Conservation (phyloP, 2,797 vertebrate genomes). For the Melopsittacus undulatus region DNA sequence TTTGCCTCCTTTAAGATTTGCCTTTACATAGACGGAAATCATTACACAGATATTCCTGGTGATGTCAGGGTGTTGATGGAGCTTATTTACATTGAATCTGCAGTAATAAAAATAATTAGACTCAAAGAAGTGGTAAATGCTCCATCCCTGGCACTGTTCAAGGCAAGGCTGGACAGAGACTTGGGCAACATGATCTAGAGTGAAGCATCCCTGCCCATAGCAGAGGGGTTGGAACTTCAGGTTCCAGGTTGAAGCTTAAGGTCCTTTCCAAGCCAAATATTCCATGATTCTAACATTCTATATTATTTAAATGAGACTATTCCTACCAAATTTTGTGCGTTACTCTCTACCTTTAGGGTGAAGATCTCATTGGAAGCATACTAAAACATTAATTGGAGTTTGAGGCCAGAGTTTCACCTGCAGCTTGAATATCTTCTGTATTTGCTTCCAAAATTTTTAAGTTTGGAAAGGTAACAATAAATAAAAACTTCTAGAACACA, state of each 20-base stretch:
- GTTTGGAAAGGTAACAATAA: neutral
- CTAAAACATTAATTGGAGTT: neutral
- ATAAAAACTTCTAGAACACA: neutral
- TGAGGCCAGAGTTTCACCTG: neutral
- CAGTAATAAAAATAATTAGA: neutral
- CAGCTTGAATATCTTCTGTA: neutral
- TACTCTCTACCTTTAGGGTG: neutral
- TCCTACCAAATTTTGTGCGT: neutral
- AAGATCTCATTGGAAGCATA: neutral
- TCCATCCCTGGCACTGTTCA: neutral
- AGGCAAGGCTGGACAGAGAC: neutral
- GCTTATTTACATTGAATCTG: neutral
- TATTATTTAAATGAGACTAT: neutral
- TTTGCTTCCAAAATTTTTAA: neutral
- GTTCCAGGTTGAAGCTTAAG: neutral
- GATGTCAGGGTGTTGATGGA: rapidly evolving
- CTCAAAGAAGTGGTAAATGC: neutral
- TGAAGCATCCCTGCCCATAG: neutral
- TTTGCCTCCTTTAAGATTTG: neutral
- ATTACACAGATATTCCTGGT: neutral
- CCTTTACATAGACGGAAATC: neutral
- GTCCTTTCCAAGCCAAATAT: neutral
- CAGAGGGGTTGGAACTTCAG: neutral
- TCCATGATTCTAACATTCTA: neutral
- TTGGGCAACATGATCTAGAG: neutral